Evolutionary conservation across 2,888 invertebrate genomes (phyloP).

Genomic region (Megaustenia siamemsis): DNA sequence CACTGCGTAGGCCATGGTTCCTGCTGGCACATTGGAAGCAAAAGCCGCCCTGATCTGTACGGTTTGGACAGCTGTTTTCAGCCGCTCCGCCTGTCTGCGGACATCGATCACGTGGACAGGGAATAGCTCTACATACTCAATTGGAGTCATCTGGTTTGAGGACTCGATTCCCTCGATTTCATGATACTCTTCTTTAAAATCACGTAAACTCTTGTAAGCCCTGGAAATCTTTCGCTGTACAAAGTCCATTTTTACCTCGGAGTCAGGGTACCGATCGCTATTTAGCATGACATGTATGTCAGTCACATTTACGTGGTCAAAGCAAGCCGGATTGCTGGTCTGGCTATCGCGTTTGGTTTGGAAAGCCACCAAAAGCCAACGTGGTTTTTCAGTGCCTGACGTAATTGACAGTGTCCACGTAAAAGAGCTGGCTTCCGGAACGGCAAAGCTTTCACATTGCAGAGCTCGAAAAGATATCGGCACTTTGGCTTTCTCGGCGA

Average conservation of each 20-base stretch:
- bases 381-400: background rate
- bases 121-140: background rate
- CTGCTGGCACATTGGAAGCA: too few relatives aligned
- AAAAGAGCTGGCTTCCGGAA: background rate
- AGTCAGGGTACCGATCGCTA: too few relatives aligned
- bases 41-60: too few relatives aligned
- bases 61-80: too few relatives aligned
- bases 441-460: background rate
- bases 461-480: background rate
- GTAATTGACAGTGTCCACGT: background rate
- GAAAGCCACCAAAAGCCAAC: slow-evolving; percentile 10
- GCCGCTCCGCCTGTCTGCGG: too few relatives aligned
- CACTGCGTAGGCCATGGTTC: too few relatives aligned
- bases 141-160: background rate
- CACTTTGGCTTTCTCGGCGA: background rate
- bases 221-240: too few relatives aligned
- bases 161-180: background rate
- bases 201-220: background rate
- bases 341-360: background rate
- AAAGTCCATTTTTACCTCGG: too few relatives aligned
- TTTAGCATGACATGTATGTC: too few relatives aligned
- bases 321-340: too few relatives aligned
- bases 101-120: background rate
- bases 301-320: too few relatives aligned
- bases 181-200: background rate